Conservation (phyloP, 1,140 invertebrate species). For the Halesus radiatus region DNA sequence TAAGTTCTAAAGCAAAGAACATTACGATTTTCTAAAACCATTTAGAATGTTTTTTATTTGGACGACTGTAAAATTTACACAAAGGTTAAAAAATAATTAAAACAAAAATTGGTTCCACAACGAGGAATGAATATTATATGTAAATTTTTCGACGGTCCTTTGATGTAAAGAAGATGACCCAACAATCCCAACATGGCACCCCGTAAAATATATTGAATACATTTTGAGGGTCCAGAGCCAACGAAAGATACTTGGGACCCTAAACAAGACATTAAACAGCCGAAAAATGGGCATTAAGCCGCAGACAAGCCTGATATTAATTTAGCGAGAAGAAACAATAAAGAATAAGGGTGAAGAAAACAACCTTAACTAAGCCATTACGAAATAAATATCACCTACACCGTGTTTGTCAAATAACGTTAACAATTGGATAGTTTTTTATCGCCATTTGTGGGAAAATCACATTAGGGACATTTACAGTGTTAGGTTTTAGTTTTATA, state of each 20-base stretch:
- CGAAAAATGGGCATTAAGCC: slow-evolving; percentile 6
- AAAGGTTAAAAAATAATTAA: too few species aligned
- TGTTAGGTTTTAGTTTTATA: too few species aligned
- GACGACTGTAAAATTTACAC: too few species aligned
- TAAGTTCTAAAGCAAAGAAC: too few species aligned
- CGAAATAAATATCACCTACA: slow-evolving; percentile 20
- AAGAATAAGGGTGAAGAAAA: slow-evolving; percentile 12
- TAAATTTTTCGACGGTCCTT: neutral
- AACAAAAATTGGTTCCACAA: too few species aligned
- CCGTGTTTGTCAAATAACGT: neutral
- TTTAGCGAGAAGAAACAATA: slow-evolving; percentile 39
- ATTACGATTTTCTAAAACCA: too few species aligned
- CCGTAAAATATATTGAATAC: neutral
- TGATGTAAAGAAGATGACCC: neutral
- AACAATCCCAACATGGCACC: neutral
- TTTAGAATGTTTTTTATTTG: too few species aligned
- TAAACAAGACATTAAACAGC: neutral
- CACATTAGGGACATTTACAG: too few species aligned
- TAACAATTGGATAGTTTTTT: neutral
- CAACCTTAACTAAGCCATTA: slow-evolving; percentile 35
- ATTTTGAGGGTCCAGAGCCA: neutral
- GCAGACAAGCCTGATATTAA: slow-evolving; percentile 23
- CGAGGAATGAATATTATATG: neutral
- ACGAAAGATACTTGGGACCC: neutral
- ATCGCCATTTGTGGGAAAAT: neutral